Evolutionary conservation across 2,113 vertebrate species (phyloP).

Genomic region (Trematocara zebra): DNA sequence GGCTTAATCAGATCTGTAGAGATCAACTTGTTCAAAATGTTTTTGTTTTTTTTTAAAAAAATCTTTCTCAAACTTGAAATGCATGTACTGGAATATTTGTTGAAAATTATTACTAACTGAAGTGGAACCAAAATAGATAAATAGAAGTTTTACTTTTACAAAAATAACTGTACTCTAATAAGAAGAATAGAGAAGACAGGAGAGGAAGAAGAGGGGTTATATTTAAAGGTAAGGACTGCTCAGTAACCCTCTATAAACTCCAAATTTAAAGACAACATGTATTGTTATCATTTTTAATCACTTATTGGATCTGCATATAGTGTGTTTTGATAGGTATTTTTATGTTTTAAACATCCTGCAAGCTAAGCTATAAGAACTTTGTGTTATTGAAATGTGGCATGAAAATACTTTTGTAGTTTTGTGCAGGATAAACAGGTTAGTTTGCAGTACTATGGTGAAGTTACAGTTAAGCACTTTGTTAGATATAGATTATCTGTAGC

Average conservation of each 20-base stretch:
- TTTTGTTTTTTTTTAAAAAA: background rate
- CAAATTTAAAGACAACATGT: background rate
- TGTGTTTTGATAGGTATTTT: background rate
- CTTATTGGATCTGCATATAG: background rate
- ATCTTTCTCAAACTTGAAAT: background rate
- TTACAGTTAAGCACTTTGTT: background rate
- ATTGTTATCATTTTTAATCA: background rate
- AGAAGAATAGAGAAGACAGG: background rate
- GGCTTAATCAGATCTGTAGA: background rate
- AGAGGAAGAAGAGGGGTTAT: background rate
- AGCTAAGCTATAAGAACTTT: background rate
- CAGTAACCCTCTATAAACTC: background rate
- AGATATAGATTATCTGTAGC: background rate
- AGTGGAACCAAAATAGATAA: background rate
- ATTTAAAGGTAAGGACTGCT: background rate
- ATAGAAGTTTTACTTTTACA: background rate
- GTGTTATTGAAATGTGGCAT: background rate
- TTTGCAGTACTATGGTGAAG: background rate
- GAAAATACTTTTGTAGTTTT: background rate
- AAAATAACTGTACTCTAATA: background rate
- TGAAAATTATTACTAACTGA: background rate
- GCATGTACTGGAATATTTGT: background rate
- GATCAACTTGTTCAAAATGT: background rate
- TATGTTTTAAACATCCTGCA: background rate
- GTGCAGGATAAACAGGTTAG: background rate